Evolutionary conservation across 2,113 vertebrate genomes (phyloP).

Genomic region (Amphilophus citrinellus): DNA sequence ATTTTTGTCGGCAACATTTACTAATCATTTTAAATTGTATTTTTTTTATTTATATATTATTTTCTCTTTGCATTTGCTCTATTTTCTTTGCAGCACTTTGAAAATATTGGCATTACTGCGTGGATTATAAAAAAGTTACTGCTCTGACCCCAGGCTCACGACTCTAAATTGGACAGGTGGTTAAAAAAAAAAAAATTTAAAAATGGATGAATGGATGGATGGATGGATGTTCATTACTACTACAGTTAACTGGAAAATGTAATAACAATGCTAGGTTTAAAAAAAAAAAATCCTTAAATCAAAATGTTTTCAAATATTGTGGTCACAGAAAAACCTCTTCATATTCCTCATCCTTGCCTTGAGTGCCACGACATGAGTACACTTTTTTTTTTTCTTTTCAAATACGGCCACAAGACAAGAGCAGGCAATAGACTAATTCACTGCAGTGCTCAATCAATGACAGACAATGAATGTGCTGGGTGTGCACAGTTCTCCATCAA

Average conservation of each 20-base stretch:
- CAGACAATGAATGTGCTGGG: constrained; percentile 52
- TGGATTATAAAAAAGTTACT: background rate
- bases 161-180: background rate
- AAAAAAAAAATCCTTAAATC: background rate
- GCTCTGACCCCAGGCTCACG: background rate
- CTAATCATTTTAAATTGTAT: background rate
- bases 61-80: background rate
- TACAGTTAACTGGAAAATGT: background rate
- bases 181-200: background rate
- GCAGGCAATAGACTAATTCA: constrained; percentile 61
- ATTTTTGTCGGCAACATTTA: too few relatives aligned
- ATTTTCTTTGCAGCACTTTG: background rate
- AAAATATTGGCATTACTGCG: background rate
- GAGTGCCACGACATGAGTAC: constrained; percentile 15
- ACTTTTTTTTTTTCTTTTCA: background rate
- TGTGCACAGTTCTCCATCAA: constrained; percentile 58
- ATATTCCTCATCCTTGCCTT: background rate
- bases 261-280: background rate
- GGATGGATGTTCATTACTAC: background rate
- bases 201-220: background rate
- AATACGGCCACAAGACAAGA: constrained; percentile 4
- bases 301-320: background rate
- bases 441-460: constrained; percentile 69
- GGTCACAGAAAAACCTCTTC: constrained; percentile 2
- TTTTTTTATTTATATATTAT: background rate